Evolutionary conservation across 2,113 vertebrate species (phyloP).

Genomic region (Acrocephalus arundinaceus): DNA sequence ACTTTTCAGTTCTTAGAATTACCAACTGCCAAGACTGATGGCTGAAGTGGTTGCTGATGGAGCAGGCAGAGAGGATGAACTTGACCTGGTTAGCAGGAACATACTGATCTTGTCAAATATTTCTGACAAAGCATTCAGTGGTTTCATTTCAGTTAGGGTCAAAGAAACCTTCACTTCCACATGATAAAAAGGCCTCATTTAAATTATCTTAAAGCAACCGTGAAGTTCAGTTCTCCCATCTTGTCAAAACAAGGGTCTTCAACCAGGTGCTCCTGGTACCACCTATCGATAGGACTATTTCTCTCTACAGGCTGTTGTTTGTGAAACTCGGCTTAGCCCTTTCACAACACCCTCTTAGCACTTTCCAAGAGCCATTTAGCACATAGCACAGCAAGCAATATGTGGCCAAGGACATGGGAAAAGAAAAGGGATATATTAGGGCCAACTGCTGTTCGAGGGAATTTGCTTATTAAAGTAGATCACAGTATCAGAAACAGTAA

Average conservation of each 20-base stretch:
- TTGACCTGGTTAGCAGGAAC: constrained; percentile 26
- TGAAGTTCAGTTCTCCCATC: neutral
- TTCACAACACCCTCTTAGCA: constrained; percentile 27
- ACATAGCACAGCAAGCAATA: constrained; percentile 5
- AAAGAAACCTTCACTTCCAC: neutral
- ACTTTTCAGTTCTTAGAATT: neutral
- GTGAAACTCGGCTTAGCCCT: neutral
- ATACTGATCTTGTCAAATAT: neutral
- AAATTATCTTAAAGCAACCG: neutral
- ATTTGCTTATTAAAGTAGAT: constrained; percentile 13
- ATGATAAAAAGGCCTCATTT: neutral
- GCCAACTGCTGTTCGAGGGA: neutral
- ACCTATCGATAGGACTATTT: neutral
- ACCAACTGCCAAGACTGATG: neutral
- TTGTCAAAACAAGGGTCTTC: neutral
- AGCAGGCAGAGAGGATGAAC: neutral
- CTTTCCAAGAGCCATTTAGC: constrained; percentile 43
- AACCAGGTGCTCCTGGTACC: neutral
- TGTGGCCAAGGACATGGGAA: neutral
- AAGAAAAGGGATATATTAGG: neutral
- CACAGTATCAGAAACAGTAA: neutral
- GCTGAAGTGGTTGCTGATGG: neutral
- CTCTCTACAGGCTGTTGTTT: neutral
- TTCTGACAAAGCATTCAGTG: neutral
- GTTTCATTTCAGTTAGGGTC: neutral